Conservation (phyloP, 2,797 vertebrate species). For the Rhinella marina region DNA sequence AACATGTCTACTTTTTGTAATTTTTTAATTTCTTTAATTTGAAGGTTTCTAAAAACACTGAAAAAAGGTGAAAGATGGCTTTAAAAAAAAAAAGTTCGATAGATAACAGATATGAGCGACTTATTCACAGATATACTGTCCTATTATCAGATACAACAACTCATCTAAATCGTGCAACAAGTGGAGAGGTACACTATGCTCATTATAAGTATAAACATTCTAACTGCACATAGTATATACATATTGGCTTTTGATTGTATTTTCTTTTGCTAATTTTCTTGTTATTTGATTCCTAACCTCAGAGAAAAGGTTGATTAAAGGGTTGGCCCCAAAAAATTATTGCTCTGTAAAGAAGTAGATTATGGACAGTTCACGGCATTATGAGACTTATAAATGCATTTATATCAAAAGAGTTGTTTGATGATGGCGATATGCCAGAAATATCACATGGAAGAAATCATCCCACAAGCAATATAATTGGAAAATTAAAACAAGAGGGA, state of each 20-base stretch:
- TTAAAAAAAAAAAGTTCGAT: not conserved
- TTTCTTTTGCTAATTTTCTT: not conserved
- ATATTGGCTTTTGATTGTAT: not conserved
- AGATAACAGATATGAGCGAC: not conserved
- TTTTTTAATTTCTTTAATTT: not conserved
- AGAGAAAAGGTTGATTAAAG: constrained; percentile 17
- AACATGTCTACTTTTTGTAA: too few species aligned
- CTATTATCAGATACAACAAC: not conserved
- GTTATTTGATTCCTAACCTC: not conserved
- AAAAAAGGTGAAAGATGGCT: too few species aligned
- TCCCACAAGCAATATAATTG: constrained; percentile 9
- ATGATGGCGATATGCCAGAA: not conserved
- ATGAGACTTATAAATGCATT: not conserved
- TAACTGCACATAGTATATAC: not conserved
- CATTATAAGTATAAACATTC: not conserved
- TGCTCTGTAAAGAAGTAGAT: not conserved
- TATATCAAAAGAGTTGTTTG: not conserved
- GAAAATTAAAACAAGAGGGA: not conserved
- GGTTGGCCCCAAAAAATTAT: not conserved
- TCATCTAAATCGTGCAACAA: constrained; percentile 5
- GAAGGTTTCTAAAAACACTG: too few species aligned
- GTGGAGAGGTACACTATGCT: constrained; percentile 2
- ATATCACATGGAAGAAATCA: not conserved
- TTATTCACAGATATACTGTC: not conserved
- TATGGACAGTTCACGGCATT: not conserved